Conservation (phyloP, 2,888 invertebrate genomes). For the Junonia oenone region DNA sequence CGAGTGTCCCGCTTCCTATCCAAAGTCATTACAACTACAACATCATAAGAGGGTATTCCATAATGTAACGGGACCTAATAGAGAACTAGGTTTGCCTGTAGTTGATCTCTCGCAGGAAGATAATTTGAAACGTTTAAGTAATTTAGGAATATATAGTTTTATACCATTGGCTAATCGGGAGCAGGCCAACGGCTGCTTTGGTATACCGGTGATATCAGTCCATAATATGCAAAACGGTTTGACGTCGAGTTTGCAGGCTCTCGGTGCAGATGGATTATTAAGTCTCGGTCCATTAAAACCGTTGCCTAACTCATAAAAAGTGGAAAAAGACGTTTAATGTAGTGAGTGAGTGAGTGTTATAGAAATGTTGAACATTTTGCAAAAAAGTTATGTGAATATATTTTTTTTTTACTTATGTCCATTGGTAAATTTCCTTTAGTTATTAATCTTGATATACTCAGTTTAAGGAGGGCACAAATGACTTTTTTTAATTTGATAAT, state of each 20-base stretch:
- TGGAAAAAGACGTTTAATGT: neutral
- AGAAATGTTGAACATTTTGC: neutral
- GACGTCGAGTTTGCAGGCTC: constrained; percentile 76
- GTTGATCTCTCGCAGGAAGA: constrained; percentile 85
- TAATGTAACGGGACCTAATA: constrained; percentile 61
- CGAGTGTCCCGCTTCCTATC: constrained; percentile 85
- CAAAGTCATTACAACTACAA: constrained; percentile 84
- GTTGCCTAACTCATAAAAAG: constrained; percentile 62
- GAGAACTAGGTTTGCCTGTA: constrained; percentile 85
- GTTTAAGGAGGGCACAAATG: neutral
- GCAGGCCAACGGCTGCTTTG: constrained; percentile 82
- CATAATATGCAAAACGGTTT: constrained; percentile 82
- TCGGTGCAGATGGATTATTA: constrained; percentile 85
- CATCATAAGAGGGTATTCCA: constrained; percentile 76
- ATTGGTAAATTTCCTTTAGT: neutral
- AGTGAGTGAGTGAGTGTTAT: too few relatives aligned
- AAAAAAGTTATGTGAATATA: neutral
- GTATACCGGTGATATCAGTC: constrained; percentile 84
- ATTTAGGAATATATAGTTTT: constrained; percentile 85
- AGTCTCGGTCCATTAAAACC: constrained; percentile 86
- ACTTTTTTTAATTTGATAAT: neutral
- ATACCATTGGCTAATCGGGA: constrained; percentile 85
- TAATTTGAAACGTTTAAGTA: constrained; percentile 81
- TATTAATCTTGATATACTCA: neutral
- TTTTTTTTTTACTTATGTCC: neutral